These are phyloP conservation scores for Mystacides longicornis DNA, from an alignment of 2,888 invertebrate species.

Conservation along the genomic window DNA sequence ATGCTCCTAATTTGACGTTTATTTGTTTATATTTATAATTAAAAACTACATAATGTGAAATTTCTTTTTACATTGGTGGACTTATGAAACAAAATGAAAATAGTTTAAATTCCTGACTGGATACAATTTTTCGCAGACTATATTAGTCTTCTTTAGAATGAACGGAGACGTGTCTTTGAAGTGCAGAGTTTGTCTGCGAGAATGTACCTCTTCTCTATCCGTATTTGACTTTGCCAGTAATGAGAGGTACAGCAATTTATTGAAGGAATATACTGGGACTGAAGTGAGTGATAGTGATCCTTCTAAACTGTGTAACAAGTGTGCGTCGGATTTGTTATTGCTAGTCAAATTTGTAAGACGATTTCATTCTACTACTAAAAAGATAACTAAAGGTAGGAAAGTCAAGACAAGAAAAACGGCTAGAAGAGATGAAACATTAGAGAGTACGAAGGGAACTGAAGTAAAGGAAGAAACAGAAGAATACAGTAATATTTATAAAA, in stretches of 20 bases:
- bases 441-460: neutral
- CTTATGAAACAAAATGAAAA: too few relatives aligned
- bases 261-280: slow-evolving; percentile 15
- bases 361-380: slow-evolving; percentile 11
- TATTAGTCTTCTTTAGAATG: too few relatives aligned
- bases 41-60: too few relatives aligned
- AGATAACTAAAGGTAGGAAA: slow-evolving; percentile 9
- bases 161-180: neutral
- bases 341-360: slow-evolving; percentile 13
- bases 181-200: slow-evolving; percentile 14
- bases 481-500: neutral
- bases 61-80: too few relatives aligned
- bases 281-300: slow-evolving; percentile 8
- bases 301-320: slow-evolving; percentile 11
- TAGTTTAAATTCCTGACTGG: too few relatives aligned
- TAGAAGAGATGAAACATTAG: neutral
- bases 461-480: neutral
- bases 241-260: slow-evolving; percentile 11
- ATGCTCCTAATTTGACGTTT: too few relatives aligned
- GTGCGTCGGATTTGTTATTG: slow-evolving; percentile 11
- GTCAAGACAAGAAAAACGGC: neutral
- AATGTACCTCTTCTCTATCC: slow-evolving; percentile 2
- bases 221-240: slow-evolving; percentile 5
- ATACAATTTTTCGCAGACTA: too few relatives aligned
- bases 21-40: too few relatives aligned